These are phyloP conservation scores for Microplitis demolitor DNA, from an alignment of 1,140 invertebrate genomes.

Conservation along the genomic window DNA sequence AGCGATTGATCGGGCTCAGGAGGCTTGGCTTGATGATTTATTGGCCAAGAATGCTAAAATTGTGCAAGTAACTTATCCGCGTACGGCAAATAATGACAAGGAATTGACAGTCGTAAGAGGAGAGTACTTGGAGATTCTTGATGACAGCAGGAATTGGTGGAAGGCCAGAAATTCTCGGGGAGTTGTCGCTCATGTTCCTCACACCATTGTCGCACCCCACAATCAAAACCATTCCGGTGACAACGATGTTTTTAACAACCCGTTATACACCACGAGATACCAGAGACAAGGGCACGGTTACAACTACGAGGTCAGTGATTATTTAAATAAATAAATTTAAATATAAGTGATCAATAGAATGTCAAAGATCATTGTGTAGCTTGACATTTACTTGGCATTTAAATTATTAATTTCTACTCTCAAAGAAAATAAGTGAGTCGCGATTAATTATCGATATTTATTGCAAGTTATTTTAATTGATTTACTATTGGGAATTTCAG, in stretches of 20 bases:
- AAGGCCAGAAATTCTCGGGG: slow-evolving; percentile 90
- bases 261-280: slow-evolving; percentile 67
- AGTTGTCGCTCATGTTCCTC: slow-evolving; percentile 92
- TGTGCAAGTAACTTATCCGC: slow-evolving; percentile 91
- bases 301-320: slow-evolving; percentile 54
- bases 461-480: neutral
- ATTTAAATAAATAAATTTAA: too few relatives aligned
- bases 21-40: slow-evolving; percentile 79
- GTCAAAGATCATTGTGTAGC: neutral
- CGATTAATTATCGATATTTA: too few relatives aligned
- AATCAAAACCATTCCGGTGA: slow-evolving; percentile 54
- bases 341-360: neutral
- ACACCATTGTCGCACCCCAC: slow-evolving; percentile 90
- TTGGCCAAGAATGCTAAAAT: slow-evolving; percentile 76
- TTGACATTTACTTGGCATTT: too few relatives aligned
- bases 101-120: slow-evolving; percentile 94
- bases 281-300: slow-evolving; percentile 54
- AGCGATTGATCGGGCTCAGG: slow-evolving; percentile 56
- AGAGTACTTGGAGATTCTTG: slow-evolving; percentile 93
- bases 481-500: slow-evolving; percentile 38
- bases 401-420: too few relatives aligned
- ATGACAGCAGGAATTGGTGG: slow-evolving; percentile 98
- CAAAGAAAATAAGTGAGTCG: too few relatives aligned
- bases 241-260: slow-evolving; percentile 75
- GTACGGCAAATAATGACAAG: slow-evolving; percentile 97